Base-by-base conservation (phyloP, 2,797 vertebrate genomes). In the Diglossa cyanea region DNA sequence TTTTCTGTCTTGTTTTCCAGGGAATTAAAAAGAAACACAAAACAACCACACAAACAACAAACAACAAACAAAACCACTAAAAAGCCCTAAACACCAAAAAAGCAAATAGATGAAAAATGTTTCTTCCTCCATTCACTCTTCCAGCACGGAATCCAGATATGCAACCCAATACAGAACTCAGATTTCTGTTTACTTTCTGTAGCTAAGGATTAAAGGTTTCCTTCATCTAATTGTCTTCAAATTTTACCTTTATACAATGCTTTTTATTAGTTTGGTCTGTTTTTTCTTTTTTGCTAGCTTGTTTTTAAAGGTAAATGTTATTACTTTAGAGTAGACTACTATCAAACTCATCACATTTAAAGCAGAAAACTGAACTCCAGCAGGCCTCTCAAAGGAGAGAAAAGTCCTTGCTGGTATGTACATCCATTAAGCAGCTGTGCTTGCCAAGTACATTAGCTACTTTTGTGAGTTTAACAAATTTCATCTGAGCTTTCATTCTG, bases 401-500 rank as follows among this genome's bases (percentile, higher is more conserved):
- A 47, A 80, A 84, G 68, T 19, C 53, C 45, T 75, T 79, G 47
- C 54, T 92, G 28, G 28, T 80, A 48, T 9, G 4, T 55, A 54
- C 68, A 88, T 82, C 84, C 81, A 87, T 94, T 95, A 92, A 84
- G 19, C 45, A 90, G 78, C 45, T 76, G 57, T 67, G 71, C 71
- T 93, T 95, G 77, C 92, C 57, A 87, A 89, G 65, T 95, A 81
- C 95, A 95, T 95, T 95, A 94, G 90, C 76, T 80, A 37, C 84
- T 96, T 94, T 93, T 93, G 74, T 73, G 95, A 83, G 87, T 79
- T 95, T 89, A 95, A 93, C 86, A 95, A 89, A 94, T 95, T 96
- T 93, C 81, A 92, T 94, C 91, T 51, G 65, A 90, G 62, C 48
- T 96, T 97, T 97, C 83, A 66, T 95, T 94, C 81, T 67, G 58